Base-by-base conservation (phyloP, 92 coral and sea anemone genomes). In the Plumapathes pennacea region DNA sequence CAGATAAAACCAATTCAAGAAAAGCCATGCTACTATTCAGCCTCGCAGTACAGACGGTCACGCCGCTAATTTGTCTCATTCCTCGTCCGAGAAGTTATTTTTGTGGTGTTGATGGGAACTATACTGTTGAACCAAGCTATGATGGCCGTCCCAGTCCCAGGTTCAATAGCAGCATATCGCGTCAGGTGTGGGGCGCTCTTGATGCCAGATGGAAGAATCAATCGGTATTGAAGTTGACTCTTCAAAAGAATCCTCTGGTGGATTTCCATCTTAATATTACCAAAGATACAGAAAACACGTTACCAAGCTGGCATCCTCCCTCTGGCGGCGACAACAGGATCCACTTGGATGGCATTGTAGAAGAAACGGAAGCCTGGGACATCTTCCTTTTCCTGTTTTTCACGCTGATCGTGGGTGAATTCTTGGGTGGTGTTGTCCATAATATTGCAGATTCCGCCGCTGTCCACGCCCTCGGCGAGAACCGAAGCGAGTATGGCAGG, bases 381-480 rank as follows among this genome's bases (percentile, higher is more conserved):
- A 25, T 49, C 17, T 49, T 49, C 11, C 3, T 49, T 25, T n/a
- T 49, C 18, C 34, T 49, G 13, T 25, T 10, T 32, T 7, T 25
- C 20, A 1, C 31, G 9, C 15, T 25, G 21, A 1, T 10, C n/a
- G 17, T 25, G n/a, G 32, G 33, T 9, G 55, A 49, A 13, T 49
- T 49, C 24, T 4, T 49, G 26, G 55, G 20, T 25, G 55, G 14
- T 1, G 53, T 54, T 2, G 22, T 30, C 6, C 11, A 21, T 3
- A 45, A 31, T 30, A 39, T 61, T n/a, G 68, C 56, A 2, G 68
- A 61, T 10, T 42, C 68, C 2, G 68, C 68, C 13, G 21, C 33
- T 3, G 4, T 61, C 18, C 28, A 42, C 13, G 11, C 13, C 0
- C 68, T 61, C 1, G 36, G 22, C 1, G 29, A 15, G 12, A 20